These are phyloP conservation scores for Lasioglossum albipes DNA, from an alignment of 1,140 invertebrate genomes.

Conservation along the genomic window DNA sequence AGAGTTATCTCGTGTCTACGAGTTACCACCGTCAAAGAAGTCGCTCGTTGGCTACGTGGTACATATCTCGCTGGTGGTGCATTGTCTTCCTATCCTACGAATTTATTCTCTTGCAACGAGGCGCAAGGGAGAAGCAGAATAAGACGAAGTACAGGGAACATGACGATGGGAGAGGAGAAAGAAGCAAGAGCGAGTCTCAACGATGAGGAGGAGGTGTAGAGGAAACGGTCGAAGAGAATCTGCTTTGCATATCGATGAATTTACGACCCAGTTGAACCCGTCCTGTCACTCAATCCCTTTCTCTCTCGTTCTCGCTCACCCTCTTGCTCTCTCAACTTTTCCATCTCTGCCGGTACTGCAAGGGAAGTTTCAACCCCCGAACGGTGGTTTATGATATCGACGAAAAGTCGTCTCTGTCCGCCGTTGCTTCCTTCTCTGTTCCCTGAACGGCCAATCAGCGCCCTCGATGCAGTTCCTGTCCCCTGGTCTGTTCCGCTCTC, in stretches of 20 bases:
- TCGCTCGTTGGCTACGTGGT: background rate
- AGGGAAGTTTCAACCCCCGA: conserved; percentile 60
- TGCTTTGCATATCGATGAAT: conserved; percentile 73
- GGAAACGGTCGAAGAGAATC: conserved; percentile 51
- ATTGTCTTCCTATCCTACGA: conserved; percentile 27
- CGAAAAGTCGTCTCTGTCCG: conserved; percentile 52
- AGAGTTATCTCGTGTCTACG: conserved; percentile 20
- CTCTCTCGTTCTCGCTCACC: background rate
- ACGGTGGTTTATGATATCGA: conserved; percentile 69
- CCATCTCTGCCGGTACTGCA: background rate
- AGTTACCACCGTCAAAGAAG: conserved; percentile 7
- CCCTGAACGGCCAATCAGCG: conserved; percentile 47
- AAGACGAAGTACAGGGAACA: conserved; percentile 25
- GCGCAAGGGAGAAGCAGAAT: background rate
- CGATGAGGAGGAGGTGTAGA: conserved; percentile 41
- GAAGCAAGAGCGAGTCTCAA: background rate
- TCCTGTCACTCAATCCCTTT: conserved; percentile 56
- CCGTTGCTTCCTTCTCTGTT: conserved; percentile 26
- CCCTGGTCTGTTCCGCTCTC: background rate
- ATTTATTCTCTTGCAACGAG: conserved; percentile 30
- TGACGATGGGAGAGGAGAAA: conserved; percentile 7
- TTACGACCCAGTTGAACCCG: conserved; percentile 67
- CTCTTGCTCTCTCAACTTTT: background rate
- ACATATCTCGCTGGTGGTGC: background rate
- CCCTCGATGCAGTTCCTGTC: conserved; percentile 26